These are phyloP conservation scores for Meloidogyne hapla DNA, from an alignment of 1,140 invertebrate genomes.

Conservation along the genomic window DNA sequence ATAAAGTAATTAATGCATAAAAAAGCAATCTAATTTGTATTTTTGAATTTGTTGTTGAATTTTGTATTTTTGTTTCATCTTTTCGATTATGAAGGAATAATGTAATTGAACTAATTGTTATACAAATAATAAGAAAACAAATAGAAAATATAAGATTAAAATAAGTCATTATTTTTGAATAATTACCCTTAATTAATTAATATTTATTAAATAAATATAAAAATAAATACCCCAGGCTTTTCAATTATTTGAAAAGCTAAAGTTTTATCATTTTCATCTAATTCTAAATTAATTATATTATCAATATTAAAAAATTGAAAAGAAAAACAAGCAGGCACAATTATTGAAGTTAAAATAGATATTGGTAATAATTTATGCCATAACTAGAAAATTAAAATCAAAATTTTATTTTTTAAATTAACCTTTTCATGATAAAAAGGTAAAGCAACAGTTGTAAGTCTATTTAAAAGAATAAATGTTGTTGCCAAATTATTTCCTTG, in stretches of 20 bases:
- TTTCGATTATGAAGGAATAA: background rate
- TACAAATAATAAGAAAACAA: background rate
- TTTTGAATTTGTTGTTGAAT: background rate
- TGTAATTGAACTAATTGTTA: background rate
- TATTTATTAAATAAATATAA: too few relatives aligned
- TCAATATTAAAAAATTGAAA: background rate
- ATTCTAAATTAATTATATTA: background rate
- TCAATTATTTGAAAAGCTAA: background rate
- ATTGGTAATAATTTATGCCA: conserved; percentile 15
- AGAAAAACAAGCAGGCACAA: background rate
- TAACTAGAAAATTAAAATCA: background rate
- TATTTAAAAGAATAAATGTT: conserved; percentile 8
- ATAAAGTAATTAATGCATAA: conserved; percentile 5
- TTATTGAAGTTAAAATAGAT: background rate
- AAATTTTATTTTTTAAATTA: background rate
- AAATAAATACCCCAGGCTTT: background rate
- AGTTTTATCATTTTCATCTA: background rate
- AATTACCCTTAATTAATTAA: background rate
- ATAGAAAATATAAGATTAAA: background rate
- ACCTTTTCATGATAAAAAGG: conserved; percentile 3
- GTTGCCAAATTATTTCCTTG: conserved; percentile 7
- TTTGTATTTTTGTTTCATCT: background rate
- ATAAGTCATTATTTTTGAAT: background rate
- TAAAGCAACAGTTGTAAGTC: background rate
- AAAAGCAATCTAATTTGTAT: background rate